Conservation (phyloP, 2,113 vertebrate genomes). For the Lagenorhynchus albirostris region DNA sequence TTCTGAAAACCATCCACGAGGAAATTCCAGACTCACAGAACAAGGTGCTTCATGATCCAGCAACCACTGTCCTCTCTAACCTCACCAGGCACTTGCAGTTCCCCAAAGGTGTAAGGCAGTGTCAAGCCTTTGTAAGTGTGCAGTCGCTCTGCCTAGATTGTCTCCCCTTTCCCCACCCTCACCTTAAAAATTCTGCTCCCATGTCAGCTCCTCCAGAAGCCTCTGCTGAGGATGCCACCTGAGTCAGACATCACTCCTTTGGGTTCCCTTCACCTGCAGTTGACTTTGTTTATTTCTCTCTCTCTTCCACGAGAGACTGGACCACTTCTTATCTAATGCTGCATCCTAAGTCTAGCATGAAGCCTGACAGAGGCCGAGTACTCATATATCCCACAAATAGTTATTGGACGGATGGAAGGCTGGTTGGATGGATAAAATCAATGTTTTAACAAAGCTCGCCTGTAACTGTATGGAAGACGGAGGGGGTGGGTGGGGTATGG, state of each 20-base stretch:
- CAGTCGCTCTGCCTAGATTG: not conserved
- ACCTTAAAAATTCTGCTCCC: not conserved
- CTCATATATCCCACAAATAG: not conserved
- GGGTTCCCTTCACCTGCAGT: not conserved
- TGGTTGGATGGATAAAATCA: not conserved
- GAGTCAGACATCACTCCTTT: not conserved
- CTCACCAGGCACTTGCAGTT: not conserved
- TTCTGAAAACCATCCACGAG: not conserved
- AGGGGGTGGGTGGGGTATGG: not conserved
- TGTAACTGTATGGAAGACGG: not conserved
- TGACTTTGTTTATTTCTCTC: not conserved
- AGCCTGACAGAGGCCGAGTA: not conserved
- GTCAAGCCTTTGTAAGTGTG: not conserved
- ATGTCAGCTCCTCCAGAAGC: not conserved
- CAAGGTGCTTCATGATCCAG: not conserved
- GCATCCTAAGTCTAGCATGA: not conserved
- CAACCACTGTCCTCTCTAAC: accelerated
- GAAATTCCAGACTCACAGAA: not conserved
- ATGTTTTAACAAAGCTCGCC: not conserved
- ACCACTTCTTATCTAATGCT: not conserved
- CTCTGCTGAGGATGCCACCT: not conserved
- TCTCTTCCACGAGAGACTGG: not conserved
- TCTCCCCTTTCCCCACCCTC: not conserved
- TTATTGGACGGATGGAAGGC: not conserved
- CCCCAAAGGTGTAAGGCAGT: accelerated